Evolutionary conservation across 2,888 invertebrate species (phyloP).

Genomic region (Biston stratarius): DNA sequence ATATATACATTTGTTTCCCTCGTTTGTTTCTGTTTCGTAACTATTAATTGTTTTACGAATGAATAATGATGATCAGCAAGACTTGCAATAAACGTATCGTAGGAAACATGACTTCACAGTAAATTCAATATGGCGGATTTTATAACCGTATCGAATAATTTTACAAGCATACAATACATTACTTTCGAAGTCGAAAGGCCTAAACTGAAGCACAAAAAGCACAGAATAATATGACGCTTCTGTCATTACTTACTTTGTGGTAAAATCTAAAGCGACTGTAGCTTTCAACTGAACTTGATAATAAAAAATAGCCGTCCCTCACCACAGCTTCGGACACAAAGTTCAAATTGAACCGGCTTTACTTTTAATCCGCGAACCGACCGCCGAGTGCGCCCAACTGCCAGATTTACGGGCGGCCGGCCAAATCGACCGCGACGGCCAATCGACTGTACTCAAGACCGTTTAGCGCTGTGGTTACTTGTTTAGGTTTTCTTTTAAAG

Average conservation of each 20-base stretch:
- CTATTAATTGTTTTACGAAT: too few species aligned
- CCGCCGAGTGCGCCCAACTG: slow-evolving; percentile 12
- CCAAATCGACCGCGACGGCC: slow-evolving; percentile 21
- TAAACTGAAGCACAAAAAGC: neutral
- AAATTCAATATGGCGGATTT: too few species aligned
- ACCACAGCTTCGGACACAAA: slow-evolving; percentile 5
- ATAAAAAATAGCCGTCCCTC: slow-evolving; percentile 3
- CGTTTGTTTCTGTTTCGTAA: too few species aligned
- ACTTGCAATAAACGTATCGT: too few species aligned
- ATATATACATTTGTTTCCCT: too few species aligned
- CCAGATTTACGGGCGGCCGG: slow-evolving; percentile 20
- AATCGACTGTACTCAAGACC: slow-evolving; percentile 9
- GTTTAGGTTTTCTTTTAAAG: slow-evolving; percentile 13
- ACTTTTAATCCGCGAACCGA: slow-evolving; percentile 18
- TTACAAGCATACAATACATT: too few species aligned
- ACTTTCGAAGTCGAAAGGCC: too few species aligned
- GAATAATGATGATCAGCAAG: too few species aligned
- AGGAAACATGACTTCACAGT: too few species aligned
- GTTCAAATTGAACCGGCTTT: slow-evolving; percentile 8
- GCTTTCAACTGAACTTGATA: slow-evolving; percentile 1
- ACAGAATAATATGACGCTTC: neutral
- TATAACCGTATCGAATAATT: too few species aligned
- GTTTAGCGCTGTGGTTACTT: slow-evolving; percentile 7
- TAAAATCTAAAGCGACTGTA: slow-evolving; percentile 1
- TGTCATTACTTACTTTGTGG: neutral